Evolutionary conservation across 2,797 vertebrate genomes (phyloP), one percentile per base, ranked within the genome.

Genomic region (Distichodus sexfasciatus): DNA sequence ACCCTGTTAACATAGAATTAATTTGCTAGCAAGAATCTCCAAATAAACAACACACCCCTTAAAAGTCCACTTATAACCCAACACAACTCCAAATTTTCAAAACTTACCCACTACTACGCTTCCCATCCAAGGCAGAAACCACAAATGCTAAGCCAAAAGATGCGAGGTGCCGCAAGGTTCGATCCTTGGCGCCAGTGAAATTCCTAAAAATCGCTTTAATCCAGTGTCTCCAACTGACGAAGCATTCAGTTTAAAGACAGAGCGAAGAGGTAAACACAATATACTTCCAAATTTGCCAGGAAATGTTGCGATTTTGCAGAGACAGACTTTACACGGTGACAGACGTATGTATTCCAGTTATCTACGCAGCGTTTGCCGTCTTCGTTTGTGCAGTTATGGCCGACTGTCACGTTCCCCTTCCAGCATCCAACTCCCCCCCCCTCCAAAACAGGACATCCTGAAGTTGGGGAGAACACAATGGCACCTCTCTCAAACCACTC

Each of bases 381-480:
- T 28, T 38, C 11, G 28, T 53, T 69, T 41, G 47, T 33, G 17
- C 72, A 70, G 43, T 50, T 76, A 63, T 73, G 76, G 71, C 66
- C 59, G 54, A 77, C 61, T 3, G 79, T 79, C 69, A 60, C 88
- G 92, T 91, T 87, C 93, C 91, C 92, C 91, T 88, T 80, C 78
- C 78, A 55, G 75, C 63, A 72, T 77, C 81, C 81, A 75, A 50
- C 78, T 82, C 82, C 77, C 43, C 62, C 24, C 29, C 53, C 66
- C 38, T 71, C 74, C 81, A 84, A 81, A 83, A 90, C 96, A 98
- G 96, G 96, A 98, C 95, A 98, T 98, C 96, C 96, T 98, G 96
- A 88, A 91, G 83, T 91, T 88, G 85, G 90, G 87, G 93, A 90
- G 93, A 96, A 93, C 88, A 98, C 94, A 97, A 96, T 96, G 93